Evolutionary conservation across 1,140 invertebrate genomes (phyloP), one percentile per base, ranked within the genome.

Genomic region (Pseudoatta argentina): DNA sequence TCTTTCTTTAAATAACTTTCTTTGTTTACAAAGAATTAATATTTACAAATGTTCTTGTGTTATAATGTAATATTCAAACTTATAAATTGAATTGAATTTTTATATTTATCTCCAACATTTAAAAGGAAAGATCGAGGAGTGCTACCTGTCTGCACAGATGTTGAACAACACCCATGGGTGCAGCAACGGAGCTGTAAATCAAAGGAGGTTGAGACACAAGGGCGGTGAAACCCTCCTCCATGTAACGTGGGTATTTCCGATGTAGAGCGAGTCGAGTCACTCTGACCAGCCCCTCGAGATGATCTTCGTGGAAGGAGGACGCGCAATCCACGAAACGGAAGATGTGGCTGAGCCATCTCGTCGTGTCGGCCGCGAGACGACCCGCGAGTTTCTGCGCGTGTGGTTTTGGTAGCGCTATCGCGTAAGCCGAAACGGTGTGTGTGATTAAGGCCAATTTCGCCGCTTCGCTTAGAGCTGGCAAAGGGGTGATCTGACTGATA

Each of bases 121-220:
- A 1, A 4, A 16, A 44, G 3, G 39, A 59, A 59, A 14, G 14
- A 63, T 63, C 8, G 16, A 71, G 12, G 14, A 27, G 12, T 59
- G 72, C 91, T 91, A 97, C 97, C 95, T 98, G 97, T 92, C 97
- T 94, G 93, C 98, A 98, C 21, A 98, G 94, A 94, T 98, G 97
- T 91, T 98, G 97, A 7, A 97, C 97, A n/a, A 97, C 96, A 5
- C 96, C 97, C 73, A 97, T 94, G 5, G 96, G 97, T 89, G 97
- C 97, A 4, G 97, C 96, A 3, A 97, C 96, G 89, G 97, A 98
- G 89, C 97, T 97, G 95, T 98, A 99, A 92, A 99, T 97, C 34
- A 97, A 96, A 10, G 97, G 98, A 10, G 97, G 96, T 0, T 97
- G 96, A 61, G 96, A 96, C 55, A 97, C 96, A 57, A 98, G 96